Conservation (phyloP, 2,797 vertebrate species). For the Poeciliopsis presidionis region DNA sequence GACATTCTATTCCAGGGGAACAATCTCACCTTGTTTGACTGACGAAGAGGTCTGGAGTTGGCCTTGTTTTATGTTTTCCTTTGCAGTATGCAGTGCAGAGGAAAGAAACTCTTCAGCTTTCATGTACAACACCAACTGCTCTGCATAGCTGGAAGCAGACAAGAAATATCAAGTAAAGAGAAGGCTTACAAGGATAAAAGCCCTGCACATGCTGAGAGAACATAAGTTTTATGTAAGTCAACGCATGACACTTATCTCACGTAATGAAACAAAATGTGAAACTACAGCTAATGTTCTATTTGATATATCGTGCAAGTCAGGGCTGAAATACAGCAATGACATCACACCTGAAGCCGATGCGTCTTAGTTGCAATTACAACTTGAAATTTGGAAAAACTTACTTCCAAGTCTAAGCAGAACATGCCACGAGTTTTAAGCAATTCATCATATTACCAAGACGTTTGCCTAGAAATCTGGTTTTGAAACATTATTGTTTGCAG, state of each 20-base stretch:
- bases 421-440: not conserved
- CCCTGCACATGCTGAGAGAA: not conserved
- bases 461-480: not conserved
- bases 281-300: not conserved
- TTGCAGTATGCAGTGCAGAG: slow-evolving; percentile 86
- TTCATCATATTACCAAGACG: not conserved
- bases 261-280: not conserved
- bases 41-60: slow-evolving; percentile 89
- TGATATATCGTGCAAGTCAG: not conserved
- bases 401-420: not conserved
- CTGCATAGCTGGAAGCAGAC: slow-evolving; percentile 84
- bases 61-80: slow-evolving; percentile 88
- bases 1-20: not conserved
- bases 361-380: not conserved
- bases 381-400: not conserved
- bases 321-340: not conserved
- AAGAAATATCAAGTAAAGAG: slow-evolving; percentile 6
- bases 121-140: slow-evolving; percentile 95
- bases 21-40: slow-evolving; percentile 90
- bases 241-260: not conserved
- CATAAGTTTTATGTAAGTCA: not conserved
- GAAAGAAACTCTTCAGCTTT: slow-evolving; percentile 93
- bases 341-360: not conserved
- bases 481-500: not conserved
- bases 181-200: slow-evolving; percentile 5